phyloP scores from a whole-genome alignment of 1,140 invertebrate genomes.

The Parasteatoda tepidariorum region DNA sequence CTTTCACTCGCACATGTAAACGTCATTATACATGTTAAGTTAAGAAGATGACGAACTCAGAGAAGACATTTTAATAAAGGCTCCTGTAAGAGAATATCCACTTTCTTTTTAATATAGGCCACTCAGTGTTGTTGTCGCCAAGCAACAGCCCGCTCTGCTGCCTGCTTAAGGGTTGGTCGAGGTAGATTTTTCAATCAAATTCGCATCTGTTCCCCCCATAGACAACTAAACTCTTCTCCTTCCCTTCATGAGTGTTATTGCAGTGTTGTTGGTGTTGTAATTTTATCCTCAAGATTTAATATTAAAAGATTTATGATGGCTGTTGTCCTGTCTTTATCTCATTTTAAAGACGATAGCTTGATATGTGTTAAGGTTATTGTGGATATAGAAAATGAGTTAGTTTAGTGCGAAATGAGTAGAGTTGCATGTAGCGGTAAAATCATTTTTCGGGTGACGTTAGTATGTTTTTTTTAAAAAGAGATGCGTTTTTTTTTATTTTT shows the following conservation, averaged over 20 bases:
- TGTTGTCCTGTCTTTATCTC: neutral
- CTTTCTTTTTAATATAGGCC: slow-evolving; percentile 34
- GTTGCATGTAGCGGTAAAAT: no score
- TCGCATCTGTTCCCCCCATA: neutral
- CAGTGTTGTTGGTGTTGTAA: slow-evolving; percentile 8
- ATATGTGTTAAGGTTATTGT: no score
- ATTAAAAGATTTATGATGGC: slow-evolving; percentile 3
- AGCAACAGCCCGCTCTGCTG: neutral
- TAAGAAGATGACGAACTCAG: no score
- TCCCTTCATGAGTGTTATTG: slow-evolving; percentile 6
- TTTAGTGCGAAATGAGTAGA: no score
- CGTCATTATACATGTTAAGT: no score
- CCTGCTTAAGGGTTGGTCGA: neutral
- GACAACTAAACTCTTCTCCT: neutral
- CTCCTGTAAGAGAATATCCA: neutral
- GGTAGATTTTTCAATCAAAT: slow-evolving; percentile 8
- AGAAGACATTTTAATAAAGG: slow-evolving; percentile 24
- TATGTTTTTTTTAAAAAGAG: no score
- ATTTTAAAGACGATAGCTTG: no score
- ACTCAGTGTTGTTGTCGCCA: slow-evolving; percentile 1
- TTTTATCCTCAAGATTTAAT: slow-evolving; percentile 15
- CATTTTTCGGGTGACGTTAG: no score
- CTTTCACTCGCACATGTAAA: no score
- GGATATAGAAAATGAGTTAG: no score
- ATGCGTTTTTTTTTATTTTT: no score